Percentiles rank a stretch among this genome's conserved stretches.
Conservation (phyloP, 2,113 vertebrate genomes). For the Phaetusa simplex region DNA sequence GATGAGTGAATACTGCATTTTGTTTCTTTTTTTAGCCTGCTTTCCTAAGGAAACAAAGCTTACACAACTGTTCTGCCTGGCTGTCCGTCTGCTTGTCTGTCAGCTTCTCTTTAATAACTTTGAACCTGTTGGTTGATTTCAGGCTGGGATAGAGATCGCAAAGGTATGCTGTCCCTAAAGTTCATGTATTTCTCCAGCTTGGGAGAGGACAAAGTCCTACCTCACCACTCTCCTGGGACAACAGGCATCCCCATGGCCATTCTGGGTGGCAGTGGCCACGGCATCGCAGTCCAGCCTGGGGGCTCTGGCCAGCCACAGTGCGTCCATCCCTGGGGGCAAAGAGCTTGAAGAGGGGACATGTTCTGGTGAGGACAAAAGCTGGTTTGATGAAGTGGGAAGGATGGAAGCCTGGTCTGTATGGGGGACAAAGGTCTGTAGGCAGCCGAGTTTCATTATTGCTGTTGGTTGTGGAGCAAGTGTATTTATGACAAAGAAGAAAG, state of each 20-base stretch:
- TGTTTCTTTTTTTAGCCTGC: conserved; percentile 64
- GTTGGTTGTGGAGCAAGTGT: background rate
- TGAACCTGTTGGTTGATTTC: conserved; percentile 35
- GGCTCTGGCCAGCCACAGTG: background rate
- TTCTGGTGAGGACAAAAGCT: background rate
- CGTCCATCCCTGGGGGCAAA: rapidly evolving
- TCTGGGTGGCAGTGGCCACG: rapidly evolving
- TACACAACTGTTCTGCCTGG: conserved; percentile 50
- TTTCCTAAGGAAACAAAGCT: conserved; percentile 65
- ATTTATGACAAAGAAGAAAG: background rate
- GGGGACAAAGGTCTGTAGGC: background rate
- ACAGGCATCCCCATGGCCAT: rapidly evolving
- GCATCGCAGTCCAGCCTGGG: rapidly evolving
- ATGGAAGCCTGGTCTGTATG: background rate
- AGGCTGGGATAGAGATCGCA: background rate
- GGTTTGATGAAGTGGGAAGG: background rate
- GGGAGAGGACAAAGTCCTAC: background rate
- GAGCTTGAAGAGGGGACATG: background rate
- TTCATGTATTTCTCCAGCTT: background rate
- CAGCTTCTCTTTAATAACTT: conserved; percentile 36
- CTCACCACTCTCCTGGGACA: background rate
- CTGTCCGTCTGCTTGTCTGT: conserved; percentile 40
- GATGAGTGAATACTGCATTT: conserved; percentile 50
- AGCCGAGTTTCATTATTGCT: background rate
- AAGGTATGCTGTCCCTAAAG: background rate